Percentiles rank a stretch among this genome's conserved stretches.
Evolutionary conservation across 1,140 invertebrate genomes (phyloP).

Genomic region (Charaxes varanes): DNA sequence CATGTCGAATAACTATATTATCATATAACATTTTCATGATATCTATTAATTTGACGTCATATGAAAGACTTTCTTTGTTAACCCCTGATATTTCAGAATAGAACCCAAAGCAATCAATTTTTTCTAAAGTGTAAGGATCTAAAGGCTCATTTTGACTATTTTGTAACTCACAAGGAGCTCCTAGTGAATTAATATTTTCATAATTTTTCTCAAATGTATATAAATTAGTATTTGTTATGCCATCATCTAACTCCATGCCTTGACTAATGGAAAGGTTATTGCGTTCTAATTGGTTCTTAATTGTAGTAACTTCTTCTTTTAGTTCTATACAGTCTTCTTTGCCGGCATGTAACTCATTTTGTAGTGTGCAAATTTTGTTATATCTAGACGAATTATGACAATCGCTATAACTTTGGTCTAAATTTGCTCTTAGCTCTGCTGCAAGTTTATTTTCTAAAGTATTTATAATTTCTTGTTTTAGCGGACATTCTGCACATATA

Average conservation of each 20-base stretch:
- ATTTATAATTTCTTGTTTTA: slow-evolving; percentile 36
- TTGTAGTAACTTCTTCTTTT: slow-evolving; percentile 56
- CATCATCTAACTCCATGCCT: slow-evolving; percentile 53
- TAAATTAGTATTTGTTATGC: slow-evolving; percentile 34
- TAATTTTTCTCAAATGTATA: slow-evolving; percentile 27
- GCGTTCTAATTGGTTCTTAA: slow-evolving; percentile 58
- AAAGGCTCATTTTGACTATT: slow-evolving; percentile 32
- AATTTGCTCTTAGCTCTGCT: slow-evolving; percentile 26
- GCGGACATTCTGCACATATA: slow-evolving; percentile 32
- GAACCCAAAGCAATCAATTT: slow-evolving; percentile 49
- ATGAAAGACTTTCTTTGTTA: slow-evolving; percentile 26
- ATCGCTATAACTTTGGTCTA: slow-evolving; percentile 54
- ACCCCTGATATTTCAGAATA: slow-evolving; percentile 37
- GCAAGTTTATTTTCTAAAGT: slow-evolving; percentile 25
- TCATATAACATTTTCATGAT: slow-evolving; percentile 54
- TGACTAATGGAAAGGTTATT: slow-evolving; percentile 40
- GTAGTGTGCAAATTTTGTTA: slow-evolving; percentile 58
- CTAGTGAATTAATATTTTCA: slow-evolving; percentile 9
- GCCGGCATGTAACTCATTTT: slow-evolving; percentile 57
- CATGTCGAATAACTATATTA: slow-evolving; percentile 39
- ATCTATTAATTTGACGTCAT: slow-evolving; percentile 50
- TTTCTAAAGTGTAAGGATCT: slow-evolving; percentile 41
- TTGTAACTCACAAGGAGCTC: slow-evolving; percentile 25
- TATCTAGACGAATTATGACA: slow-evolving; percentile 52
- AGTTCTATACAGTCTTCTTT: slow-evolving; percentile 59